These are phyloP conservation scores for Sylvilagus bachmani DNA, from an alignment of 2,113 vertebrate genomes.

Conservation along the genomic window DNA sequence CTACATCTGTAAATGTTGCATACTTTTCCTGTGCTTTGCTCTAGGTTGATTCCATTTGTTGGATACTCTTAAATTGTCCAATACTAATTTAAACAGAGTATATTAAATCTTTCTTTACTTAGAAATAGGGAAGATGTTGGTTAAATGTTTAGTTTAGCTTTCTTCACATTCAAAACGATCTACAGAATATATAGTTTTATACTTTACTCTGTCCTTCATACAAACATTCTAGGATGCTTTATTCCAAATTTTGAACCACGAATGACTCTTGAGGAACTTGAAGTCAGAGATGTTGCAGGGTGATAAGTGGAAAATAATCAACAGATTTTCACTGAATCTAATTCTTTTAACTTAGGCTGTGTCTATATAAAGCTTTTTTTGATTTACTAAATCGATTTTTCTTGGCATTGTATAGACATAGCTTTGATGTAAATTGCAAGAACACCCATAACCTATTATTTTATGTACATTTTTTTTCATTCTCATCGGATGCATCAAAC, in stretches of 20 bases:
- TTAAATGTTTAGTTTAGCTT: conserved; percentile 57
- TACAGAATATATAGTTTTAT: conserved; percentile 3
- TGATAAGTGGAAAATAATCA: conserved; percentile 47
- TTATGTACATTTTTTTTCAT: conserved; percentile 76
- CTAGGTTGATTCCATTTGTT: conserved; percentile 23
- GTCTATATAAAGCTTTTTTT: conserved; percentile 74
- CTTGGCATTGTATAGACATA: conserved; percentile 77
- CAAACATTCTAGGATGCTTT: conserved; percentile 27
- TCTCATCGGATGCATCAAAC: conserved; percentile 76
- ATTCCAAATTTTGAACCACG: conserved; percentile 48
- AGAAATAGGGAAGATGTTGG: conserved; percentile 10
- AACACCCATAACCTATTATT: conserved; percentile 72
- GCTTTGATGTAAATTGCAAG: conserved; percentile 69
- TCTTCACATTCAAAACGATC: conserved; percentile 24
- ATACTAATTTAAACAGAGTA: conserved; percentile 26
- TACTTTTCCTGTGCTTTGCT: conserved; percentile 19
- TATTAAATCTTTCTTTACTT: conserved; percentile 54
- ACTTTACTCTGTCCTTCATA: neutral
- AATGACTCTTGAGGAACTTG: conserved; percentile 42
- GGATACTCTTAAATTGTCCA: conserved; percentile 32
- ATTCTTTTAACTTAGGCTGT: conserved; percentile 68
- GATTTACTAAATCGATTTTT: conserved; percentile 39
- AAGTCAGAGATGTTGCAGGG: conserved; percentile 56
- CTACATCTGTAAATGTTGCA: neutral
- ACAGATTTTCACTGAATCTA: conserved; percentile 52